phyloP scores from a whole-genome alignment of 2,113 vertebrate genomes.

The Pseudopodoces humilis region DNA sequence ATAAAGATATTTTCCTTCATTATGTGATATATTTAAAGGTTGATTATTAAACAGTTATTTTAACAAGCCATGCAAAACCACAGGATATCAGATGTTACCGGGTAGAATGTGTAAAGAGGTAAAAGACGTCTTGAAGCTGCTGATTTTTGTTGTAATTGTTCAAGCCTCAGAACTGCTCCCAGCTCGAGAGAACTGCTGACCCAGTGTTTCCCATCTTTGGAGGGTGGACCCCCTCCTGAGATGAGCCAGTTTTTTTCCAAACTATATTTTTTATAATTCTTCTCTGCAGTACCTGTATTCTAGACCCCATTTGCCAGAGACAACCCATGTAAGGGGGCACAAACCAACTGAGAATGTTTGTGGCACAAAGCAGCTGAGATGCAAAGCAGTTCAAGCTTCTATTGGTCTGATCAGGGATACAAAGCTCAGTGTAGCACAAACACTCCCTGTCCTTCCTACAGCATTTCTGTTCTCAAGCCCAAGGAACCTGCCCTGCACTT shows the following conservation, averaged over 20 bases:
- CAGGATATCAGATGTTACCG: not conserved
- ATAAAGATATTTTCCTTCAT: not conserved
- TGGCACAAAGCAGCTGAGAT: not conserved
- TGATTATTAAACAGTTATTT: not conserved
- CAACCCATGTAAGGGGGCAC: accelerated
- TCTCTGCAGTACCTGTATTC: not conserved
- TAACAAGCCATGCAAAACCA: not conserved
- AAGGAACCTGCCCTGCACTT: not conserved
- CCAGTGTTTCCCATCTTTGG: not conserved
- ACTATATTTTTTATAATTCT: not conserved
- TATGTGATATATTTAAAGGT: not conserved
- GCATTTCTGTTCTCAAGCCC: not conserved
- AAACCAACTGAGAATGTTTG: not conserved
- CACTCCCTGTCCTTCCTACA: not conserved
- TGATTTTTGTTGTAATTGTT: not conserved
- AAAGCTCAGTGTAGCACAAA: not conserved
- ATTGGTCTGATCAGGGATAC: not conserved
- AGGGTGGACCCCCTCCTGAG: not conserved
- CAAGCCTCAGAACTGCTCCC: not conserved
- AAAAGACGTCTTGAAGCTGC: not conserved
- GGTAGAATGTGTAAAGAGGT: not conserved
- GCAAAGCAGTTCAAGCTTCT: not conserved
- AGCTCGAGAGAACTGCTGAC: accelerated
- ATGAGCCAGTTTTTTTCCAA: not conserved
- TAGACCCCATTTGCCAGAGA: not conserved